Base-by-base conservation (phyloP, 2,113 vertebrate species). In the Balaeniceps rex region DNA sequence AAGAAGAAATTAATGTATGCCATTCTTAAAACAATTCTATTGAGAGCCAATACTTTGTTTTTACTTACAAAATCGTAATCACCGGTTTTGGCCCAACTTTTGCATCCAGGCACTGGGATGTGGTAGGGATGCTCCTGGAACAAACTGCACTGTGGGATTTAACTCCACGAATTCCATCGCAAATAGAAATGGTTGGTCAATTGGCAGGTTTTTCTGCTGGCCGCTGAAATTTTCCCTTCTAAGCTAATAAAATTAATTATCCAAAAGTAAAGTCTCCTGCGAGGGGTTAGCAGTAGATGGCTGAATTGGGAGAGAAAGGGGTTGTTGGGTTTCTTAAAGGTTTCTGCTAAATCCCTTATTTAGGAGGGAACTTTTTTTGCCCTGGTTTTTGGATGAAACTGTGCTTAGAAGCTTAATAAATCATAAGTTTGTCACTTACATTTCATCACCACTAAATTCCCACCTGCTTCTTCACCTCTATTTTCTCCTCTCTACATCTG, bases 231-330 rank as follows among this genome's bases (percentile, higher is more conserved):
- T 72, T 95, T 94, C 57, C 47, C 44, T 83, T n/a, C 71, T 58
- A 78, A 92, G 61, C 57, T 89, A 91, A 83, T 94, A 82, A 96
- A 94, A 94, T 97, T 87, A 94, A 92, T 93, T 95, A 93, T 69
- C 77, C 83, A 94, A 89, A 93, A 71, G 44, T 77, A 51, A 95
- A 93, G 60, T 81, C 74, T 65, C 64, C 79, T 83, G 77, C 3
- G 12, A 93, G 81, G 36, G 3, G 51, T 22, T 46, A 61, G 88
- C 64, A 66, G n/a, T 36, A 77, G 63, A 16, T 31, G 38, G 66
- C 47, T 85, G 87, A 90, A 38, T 11, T 76, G 38, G 44, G 77
- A 76, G 69, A 84, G 57, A 89, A 61, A 36, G 47, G 8, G 2
- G 1, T 17, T 89, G 47, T 49, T 76, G 54, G 14, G 80, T 88